Base-by-base conservation (phyloP, 2,888 invertebrate species). In the Nipponacmea schrenckii region DNA sequence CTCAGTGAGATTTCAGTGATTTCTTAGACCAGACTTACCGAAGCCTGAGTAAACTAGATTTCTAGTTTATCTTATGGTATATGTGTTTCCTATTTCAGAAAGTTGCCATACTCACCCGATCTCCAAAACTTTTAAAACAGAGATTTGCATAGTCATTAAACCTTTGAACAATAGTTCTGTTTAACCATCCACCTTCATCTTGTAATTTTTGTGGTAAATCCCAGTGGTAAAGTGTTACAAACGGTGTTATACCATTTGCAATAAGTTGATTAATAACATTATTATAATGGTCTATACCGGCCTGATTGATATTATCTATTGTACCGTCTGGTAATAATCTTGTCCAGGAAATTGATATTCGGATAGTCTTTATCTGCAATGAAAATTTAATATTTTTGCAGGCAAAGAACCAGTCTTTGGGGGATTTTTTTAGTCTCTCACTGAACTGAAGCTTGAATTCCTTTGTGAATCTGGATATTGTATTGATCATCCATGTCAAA, bases 261-360 rank as follows among this genome's bases (percentile, higher is more conserved):
- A 93, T 75, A 7, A 95, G 90, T 80, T 92, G 93, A 81, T 94
- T 91, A 68, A 95, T 93, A 64, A 96, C 88, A 77, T 93, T 91
- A 81, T 92, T 93, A 86, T 96, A 96, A 88, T 95, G 94, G 71
- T 92, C 89, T 10, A 96, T 90, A 17, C 94, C 96, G 2, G 91
- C 90, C 50, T 90, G 89, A 84, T 94, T 96, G 31, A 94, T 39
- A 15, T 63, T 67, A 24, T 71, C 68, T 4, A 68, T 70, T 1
- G 83, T 80, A 1, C 81, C 81, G 12, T 90, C 91, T 0, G 95
- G 94, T 74, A 95, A 89, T 66, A 95, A 90, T 67, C 95, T 90
- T 0, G 93, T 88, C 95, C 95, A 95, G 0, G 94, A 92, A 31
- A 90, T 80, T 0, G 90, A 90, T 76, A 90, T 89, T 56, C 90